Base-by-base conservation (phyloP, 1,140 invertebrate species). In the Apis dorsata region DNA sequence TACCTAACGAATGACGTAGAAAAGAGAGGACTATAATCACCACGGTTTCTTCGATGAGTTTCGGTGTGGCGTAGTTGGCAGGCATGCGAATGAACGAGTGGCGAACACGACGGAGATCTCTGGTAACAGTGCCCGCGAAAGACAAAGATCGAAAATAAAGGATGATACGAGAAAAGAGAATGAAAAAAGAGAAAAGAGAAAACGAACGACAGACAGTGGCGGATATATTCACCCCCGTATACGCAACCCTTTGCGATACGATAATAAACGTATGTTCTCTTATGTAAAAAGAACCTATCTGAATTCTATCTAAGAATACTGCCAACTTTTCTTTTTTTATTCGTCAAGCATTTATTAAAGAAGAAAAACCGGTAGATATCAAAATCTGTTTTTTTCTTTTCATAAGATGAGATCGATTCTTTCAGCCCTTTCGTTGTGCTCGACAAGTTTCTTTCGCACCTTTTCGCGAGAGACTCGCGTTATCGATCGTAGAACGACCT, bases 401-500 rank as follows among this genome's bases (percentile, higher is more conserved):
- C 86, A 65, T 79, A 79, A 60, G 65, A 79, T 65, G 76, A 88
- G 87, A 88, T 88, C 87, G 87, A 88, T 88, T 85, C 83, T 88
- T 83, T 87, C 84, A 80, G 80, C 85, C 79, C 86, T 88, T 79
- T 88, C 76, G 81, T 79, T 65, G 68, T 78, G 34, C 57, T 53
- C 60, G 51, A 75, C 75, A 44, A 85, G 75, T 76, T 88, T 88
- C 81, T 88, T 88, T 89, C 81, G 79, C 88, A 86, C 86, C 87
- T 88, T 86, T 72, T 68, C 79, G 81, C 86, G 79, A 85, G 81
- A 89, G 84, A 79, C 85, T 81, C 85, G 63, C 81, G 84, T 86
- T 89, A 90, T 90, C 89, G 88, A 89, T 90, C 85, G 81, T 75
- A 71, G 81, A 85, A 88, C 89, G 76, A 87, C 88, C 86, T 89